phyloP scores from a whole-genome alignment of 2,888 invertebrate species.

The Helleia helle region DNA sequence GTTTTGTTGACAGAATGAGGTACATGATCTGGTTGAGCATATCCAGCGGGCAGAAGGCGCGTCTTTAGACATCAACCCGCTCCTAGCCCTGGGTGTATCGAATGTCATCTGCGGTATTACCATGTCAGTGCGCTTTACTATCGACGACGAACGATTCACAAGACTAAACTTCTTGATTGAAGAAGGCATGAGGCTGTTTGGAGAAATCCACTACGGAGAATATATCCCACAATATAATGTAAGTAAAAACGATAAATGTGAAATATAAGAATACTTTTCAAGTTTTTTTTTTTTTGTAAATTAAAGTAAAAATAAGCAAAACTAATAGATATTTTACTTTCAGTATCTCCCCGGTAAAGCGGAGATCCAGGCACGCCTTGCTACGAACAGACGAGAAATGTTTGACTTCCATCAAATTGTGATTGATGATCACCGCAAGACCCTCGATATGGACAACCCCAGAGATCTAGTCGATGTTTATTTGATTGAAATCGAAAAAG shows the following conservation, averaged over 20 bases:
- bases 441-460: conserved; percentile 82
- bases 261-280: too few relatives aligned
- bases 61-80: conserved; percentile 82
- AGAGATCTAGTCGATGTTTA: conserved; percentile 91
- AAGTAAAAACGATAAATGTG: too few relatives aligned
- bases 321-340: conserved; percentile 12
- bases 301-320: not conserved
- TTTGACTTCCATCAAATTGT: conserved; percentile 87
- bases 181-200: conserved; percentile 92
- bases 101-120: conserved; percentile 93
- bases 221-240: conserved; percentile 85
- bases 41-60: conserved; percentile 77
- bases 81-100: conserved; percentile 86
- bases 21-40: conserved; percentile 80
- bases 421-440: conserved; percentile 85
- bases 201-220: conserved; percentile 86
- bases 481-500: conserved; percentile 87
- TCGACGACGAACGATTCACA: conserved; percentile 83
- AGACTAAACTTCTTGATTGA: conserved; percentile 90
- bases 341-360: conserved; percentile 77
- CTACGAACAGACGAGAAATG: conserved; percentile 87
- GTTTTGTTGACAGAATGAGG: conserved; percentile 77
- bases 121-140: conserved; percentile 89
- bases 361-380: conserved; percentile 75
- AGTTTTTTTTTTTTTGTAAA: too few relatives aligned